Evolutionary conservation across 2,888 invertebrate genomes (phyloP).

Genomic region (Lamellibrachia columna): DNA sequence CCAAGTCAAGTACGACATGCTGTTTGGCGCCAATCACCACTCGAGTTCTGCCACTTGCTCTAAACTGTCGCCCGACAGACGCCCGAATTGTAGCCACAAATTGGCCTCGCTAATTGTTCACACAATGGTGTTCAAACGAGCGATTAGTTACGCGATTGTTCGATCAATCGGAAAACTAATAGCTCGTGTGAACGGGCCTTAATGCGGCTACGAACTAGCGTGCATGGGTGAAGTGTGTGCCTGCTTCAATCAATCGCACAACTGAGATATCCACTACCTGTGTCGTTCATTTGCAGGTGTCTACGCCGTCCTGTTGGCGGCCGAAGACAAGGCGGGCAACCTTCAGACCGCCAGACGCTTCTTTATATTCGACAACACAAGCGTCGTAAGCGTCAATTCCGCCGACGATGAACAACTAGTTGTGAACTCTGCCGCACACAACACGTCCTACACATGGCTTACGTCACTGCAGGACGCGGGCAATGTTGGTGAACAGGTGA

Average conservation of each 20-base stretch:
- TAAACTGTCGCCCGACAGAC: too few relatives aligned
- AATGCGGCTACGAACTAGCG: too few relatives aligned
- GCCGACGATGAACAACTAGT: not conserved
- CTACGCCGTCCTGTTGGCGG: not conserved
- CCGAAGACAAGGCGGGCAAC: not conserved
- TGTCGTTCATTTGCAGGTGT: not conserved
- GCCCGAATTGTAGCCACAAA: too few relatives aligned
- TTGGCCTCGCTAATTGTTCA: too few relatives aligned
- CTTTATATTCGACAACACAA: conserved; percentile 14
- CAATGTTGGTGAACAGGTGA: not conserved
- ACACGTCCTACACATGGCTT: conserved; percentile 24
- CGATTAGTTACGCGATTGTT: too few relatives aligned
- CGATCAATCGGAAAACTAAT: too few relatives aligned
- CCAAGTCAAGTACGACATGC: too few relatives aligned
- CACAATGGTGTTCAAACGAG: too few relatives aligned
- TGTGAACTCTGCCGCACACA: conserved; percentile 24
- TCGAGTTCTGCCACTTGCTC: too few relatives aligned
- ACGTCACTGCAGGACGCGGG: not conserved
- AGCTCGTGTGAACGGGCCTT: too few relatives aligned
- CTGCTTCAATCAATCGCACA: too few relatives aligned
- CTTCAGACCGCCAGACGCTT: not conserved
- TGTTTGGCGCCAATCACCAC: too few relatives aligned
- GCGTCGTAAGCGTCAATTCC: not conserved
- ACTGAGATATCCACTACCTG: not conserved
- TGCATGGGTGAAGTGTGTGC: not conserved